phyloP scores from a whole-genome alignment of 1,140 invertebrate species.

The Ptiloglossa arizonensis region DNA sequence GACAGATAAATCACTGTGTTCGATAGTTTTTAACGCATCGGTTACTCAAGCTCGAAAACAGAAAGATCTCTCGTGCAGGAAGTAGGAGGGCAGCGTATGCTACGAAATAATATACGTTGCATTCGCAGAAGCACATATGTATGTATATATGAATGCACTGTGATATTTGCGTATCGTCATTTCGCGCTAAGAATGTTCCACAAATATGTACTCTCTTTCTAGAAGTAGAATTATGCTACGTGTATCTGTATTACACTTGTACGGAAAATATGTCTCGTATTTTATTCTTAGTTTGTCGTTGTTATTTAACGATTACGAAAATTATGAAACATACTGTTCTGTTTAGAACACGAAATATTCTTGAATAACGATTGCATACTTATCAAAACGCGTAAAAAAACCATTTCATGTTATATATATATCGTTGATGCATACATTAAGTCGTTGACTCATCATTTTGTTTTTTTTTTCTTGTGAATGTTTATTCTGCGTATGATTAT shows the following conservation, averaged over 20 bases:
- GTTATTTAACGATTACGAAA: neutral
- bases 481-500: too few species aligned
- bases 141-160: neutral
- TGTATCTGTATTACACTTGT: neutral
- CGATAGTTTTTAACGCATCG: conserved; percentile 29
- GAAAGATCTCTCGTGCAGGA: conserved; percentile 10
- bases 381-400: too few species aligned
- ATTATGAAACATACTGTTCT: neutral
- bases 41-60: neutral
- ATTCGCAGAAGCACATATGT: conserved; percentile 25
- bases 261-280: neutral
- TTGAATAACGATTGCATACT: too few species aligned
- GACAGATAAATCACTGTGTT: neutral
- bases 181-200: conserved; percentile 20
- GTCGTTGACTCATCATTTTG: too few species aligned
- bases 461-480: too few species aligned
- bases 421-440: too few species aligned
- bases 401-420: too few species aligned
- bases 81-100: neutral
- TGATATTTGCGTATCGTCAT: conserved; percentile 34
- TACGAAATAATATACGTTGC: conserved; percentile 35
- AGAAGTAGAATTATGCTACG: neutral
- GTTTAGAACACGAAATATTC: too few species aligned
- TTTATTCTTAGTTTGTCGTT: too few species aligned
- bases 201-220: conserved; percentile 37